These are phyloP conservation scores for Emys orbicularis DNA, from an alignment of 2,797 vertebrate genomes.

Conservation along the genomic window DNA sequence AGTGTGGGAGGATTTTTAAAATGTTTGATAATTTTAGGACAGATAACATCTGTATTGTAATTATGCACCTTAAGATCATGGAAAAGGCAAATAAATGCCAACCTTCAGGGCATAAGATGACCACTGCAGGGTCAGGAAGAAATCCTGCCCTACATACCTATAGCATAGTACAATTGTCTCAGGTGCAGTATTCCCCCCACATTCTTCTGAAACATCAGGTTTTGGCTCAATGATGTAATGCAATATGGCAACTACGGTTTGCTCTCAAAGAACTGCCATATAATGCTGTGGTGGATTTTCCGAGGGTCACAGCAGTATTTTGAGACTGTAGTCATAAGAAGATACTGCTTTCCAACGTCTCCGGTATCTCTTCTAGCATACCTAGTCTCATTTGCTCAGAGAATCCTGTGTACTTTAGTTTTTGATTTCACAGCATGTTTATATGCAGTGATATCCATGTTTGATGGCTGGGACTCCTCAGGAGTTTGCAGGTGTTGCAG, in stretches of 20 bases:
- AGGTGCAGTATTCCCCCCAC: not conserved
- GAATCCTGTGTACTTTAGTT: not conserved
- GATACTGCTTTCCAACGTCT: not conserved
- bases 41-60: not conserved
- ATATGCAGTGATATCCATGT: not conserved
- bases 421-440: not conserved
- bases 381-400: not conserved
- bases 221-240: slow-evolving; percentile 42
- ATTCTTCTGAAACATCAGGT: slow-evolving; percentile 11
- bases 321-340: not conserved
- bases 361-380: not conserved
- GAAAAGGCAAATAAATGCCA: slow-evolving; percentile 24
- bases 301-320: slow-evolving; percentile 30
- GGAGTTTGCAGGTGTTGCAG: not conserved
- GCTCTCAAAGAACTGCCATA: slow-evolving; percentile 42
- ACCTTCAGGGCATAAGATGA: slow-evolving; percentile 52
- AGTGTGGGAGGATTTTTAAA: not conserved
- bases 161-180: not conserved
- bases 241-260: slow-evolving; percentile 17
- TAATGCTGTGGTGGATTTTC: slow-evolving; percentile 31
- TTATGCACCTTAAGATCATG: slow-evolving; percentile 6
- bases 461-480: not conserved
- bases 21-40: not conserved
- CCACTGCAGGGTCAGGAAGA: slow-evolving; percentile 22
- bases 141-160: not conserved